phyloP scores from a whole-genome alignment of 1,140 invertebrate species.

The Drosophila burlai region DNA sequence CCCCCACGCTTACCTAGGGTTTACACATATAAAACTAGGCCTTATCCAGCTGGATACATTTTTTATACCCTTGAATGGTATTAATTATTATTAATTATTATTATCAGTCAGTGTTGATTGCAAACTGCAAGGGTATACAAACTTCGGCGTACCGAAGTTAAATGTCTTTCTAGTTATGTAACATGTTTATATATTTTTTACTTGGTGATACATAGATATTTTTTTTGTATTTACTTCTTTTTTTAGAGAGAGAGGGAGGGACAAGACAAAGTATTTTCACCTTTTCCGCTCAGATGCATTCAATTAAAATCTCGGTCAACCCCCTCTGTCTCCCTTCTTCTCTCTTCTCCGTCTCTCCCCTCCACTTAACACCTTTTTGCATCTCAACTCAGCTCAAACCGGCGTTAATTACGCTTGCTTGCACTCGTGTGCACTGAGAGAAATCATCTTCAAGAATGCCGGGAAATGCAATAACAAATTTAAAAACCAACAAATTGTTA shows the following conservation, averaged over 20 bases:
- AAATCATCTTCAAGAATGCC: not conserved
- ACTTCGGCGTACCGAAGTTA: no score
- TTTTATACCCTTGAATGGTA: no score
- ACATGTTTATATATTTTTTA: no score
- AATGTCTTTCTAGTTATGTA: no score
- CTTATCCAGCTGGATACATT: not conserved
- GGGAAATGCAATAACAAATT: no score
- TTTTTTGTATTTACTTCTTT: not conserved
- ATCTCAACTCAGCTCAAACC: slow-evolving; percentile 22
- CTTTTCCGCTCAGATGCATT: slow-evolving; percentile 78
- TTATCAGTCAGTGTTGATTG: no score
- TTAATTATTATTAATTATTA: no score
- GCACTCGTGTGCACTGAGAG: slow-evolving; percentile 28
- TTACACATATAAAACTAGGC: not conserved
- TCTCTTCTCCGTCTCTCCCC: not conserved
- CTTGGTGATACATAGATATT: no score
- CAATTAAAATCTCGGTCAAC: slow-evolving; percentile 74
- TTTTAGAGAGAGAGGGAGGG: not conserved
- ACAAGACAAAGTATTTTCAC: slow-evolving; percentile 61
- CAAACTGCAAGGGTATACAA: no score
- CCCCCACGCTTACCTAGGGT: slow-evolving; percentile 3
- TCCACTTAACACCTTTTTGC: slow-evolving; percentile 32
- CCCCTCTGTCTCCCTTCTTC: not conserved
- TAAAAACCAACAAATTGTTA: no score
- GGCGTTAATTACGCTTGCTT: slow-evolving; percentile 70